Conservation (phyloP, 2,113 vertebrate species). For the Chionomys nivalis region DNA sequence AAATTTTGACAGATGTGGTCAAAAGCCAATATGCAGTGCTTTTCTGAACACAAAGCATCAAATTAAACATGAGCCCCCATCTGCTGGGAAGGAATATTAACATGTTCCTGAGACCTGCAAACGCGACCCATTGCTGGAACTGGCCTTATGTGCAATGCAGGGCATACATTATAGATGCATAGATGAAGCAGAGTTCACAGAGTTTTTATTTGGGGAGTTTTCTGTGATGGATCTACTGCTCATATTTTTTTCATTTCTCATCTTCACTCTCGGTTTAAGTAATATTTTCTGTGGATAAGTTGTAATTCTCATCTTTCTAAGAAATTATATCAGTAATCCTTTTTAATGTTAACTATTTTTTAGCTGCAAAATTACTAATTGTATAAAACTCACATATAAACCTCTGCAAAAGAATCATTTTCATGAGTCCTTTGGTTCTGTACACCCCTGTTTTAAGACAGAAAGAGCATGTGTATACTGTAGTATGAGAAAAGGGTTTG, state of each 20-base stretch:
- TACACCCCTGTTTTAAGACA: not conserved
- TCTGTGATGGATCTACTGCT: not conserved
- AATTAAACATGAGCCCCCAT: conserved; percentile 29
- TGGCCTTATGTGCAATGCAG: not conserved
- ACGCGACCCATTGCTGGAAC: not conserved
- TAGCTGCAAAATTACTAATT: not conserved
- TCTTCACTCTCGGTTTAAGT: not conserved
- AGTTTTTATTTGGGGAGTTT: not conserved
- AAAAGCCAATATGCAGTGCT: conserved; percentile 51
- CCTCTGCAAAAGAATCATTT: not conserved
- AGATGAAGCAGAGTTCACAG: not conserved
- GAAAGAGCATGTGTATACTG: not conserved
- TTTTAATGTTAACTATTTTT: not conserved
- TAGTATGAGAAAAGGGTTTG: not conserved
- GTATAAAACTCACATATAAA: not conserved
- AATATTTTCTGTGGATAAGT: not conserved
- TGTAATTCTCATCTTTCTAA: not conserved
- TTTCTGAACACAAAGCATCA: conserved; percentile 49
- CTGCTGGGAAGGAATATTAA: conserved; percentile 33
- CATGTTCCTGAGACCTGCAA: conserved; percentile 12
- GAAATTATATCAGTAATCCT: not conserved
- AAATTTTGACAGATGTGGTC: conserved; percentile 58
- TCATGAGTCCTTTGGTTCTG: not conserved
- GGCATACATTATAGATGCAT: not conserved
- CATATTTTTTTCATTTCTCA: not conserved